A percentile compares a stretch with the other conserved stretches of the same genome.
These are phyloP conservation scores for Porphyrio hochstetteri DNA, from an alignment of 2,113 vertebrate species.

Conservation along the genomic window DNA sequence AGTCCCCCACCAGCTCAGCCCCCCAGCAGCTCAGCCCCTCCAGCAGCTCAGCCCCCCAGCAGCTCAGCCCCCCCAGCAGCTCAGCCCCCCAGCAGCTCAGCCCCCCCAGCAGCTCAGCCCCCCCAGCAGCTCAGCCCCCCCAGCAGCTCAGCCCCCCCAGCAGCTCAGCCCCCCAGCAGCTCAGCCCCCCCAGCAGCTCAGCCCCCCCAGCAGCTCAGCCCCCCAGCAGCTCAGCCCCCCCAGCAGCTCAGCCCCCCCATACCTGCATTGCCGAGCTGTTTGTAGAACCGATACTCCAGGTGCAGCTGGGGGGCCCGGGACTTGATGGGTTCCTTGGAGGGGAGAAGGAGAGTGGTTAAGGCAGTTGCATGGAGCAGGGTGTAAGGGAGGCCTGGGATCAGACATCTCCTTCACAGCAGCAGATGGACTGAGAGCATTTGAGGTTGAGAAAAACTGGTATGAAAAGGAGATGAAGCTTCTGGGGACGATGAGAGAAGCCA, in stretches of 20 bases:
- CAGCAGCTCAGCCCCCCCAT: too few relatives aligned
- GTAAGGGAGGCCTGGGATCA: background rate
- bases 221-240: background rate
- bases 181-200: background rate
- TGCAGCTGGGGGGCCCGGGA: constrained; percentile 96
- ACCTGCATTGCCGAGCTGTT: constrained; percentile 97
- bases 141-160: background rate
- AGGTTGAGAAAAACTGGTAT: background rate
- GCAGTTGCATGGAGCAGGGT: background rate
- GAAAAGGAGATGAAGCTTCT: background rate
- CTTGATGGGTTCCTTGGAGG: constrained; percentile 92
- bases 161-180: background rate
- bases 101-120: background rate
- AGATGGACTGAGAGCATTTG: background rate
- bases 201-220: background rate
- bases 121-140: too few relatives aligned
- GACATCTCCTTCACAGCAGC: background rate
- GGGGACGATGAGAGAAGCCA: background rate
- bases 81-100: too few relatives aligned
- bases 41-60: background rate
- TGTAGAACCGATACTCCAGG: constrained; percentile 98
- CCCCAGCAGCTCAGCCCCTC: background rate
- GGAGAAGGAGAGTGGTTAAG: background rate
- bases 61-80: background rate
- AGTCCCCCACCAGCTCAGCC: background rate